Evolutionary conservation across 2,797 vertebrate genomes (phyloP), one percentile per base, ranked within the genome.

Genomic region (Chelon labrosus): DNA sequence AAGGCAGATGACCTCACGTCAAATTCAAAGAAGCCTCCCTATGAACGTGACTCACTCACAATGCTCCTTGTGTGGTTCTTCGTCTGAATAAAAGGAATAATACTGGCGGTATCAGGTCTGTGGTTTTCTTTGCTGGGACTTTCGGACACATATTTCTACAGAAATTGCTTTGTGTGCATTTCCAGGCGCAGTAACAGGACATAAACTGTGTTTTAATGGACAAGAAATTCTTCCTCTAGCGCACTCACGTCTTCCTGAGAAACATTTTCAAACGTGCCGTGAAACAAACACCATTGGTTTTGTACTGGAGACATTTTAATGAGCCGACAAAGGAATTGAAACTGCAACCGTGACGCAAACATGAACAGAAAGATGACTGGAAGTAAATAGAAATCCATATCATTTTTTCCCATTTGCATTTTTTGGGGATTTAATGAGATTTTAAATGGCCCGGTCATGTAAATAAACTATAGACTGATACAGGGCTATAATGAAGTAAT

Each of bases 241-340:
- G n/a, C 39, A 35, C 5, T 42, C 1, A 2, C n/a, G 49, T 69
- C 44, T 54, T 78, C 41, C 56, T 59, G 42, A 55, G 67, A 31
- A 59, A 71, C 44, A 64, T 46, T 44, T 70, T 47, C 38, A 75
- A 66, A 60, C 42, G 61, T 55, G 75, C 67, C 50, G 68, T 66
- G 46, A 76, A 82, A 79, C 61, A 63, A 71, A 65, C 20, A 53
- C 60, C 39, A 31, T n/a, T 64, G 65, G 72, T 82, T 69, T 71
- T 31, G 38, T 38, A 62, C 22, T 56, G 53, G 56, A 38, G 35
- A 41, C 31, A 35, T 76, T 85, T 85, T 77, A 87, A 84, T 86
- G 69, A 88, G 64, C 53, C 53, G 10, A 73, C 73, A 80, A 73
- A 77, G 54, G 38, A 77, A 78, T 75, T 83, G 56, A 67, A 71